phyloP scores from a whole-genome alignment of 2,888 invertebrate genomes.

The Gryllus longicercus region DNA sequence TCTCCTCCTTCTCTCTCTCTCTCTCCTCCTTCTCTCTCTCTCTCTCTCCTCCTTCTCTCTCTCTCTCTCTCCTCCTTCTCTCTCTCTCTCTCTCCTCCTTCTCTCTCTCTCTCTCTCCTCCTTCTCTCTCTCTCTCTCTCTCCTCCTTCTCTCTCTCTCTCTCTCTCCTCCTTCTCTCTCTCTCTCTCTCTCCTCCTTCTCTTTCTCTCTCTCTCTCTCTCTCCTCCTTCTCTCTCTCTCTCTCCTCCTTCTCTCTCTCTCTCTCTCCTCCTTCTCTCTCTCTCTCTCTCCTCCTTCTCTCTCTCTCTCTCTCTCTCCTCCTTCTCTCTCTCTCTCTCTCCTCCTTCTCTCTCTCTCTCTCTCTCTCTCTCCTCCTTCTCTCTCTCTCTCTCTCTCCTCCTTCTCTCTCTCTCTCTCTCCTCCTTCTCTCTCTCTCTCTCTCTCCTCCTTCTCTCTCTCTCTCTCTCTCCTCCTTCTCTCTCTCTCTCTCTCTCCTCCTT shows the following conservation, averaged over 20 bases:
- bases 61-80: neutral
- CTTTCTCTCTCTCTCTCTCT: too few species aligned
- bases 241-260: neutral
- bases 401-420: neutral
- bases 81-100: neutral
- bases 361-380: neutral
- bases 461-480: conserved; percentile 23
- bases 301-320: neutral
- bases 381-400: neutral
- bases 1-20: too few species aligned
- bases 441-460: neutral
- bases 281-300: neutral
- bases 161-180: neutral
- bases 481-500: neutral
- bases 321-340: neutral
- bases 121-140: neutral
- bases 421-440: neutral
- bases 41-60: neutral
- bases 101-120: neutral
- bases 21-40: neutral
- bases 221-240: neutral
- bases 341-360: neutral
- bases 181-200: neutral
- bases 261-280: too few species aligned
- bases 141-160: neutral